phyloP scores from a whole-genome alignment of 2,797 vertebrate species.

The Acanthopagrus latus region DNA sequence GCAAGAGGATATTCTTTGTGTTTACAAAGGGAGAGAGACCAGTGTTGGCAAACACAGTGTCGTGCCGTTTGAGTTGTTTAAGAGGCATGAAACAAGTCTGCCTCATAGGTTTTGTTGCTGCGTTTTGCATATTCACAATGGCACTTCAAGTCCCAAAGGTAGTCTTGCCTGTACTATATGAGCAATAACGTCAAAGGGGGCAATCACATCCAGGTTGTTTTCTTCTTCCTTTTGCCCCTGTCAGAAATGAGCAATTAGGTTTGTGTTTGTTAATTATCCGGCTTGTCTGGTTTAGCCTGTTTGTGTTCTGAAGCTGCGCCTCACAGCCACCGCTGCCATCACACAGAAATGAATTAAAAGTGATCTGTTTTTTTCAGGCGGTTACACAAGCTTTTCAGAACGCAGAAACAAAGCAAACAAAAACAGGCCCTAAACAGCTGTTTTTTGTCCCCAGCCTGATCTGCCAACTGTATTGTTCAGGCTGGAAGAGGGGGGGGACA shows the following conservation, averaged over 20 bases:
- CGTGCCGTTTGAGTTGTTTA: constrained; percentile 63
- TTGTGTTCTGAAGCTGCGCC: constrained; percentile 84
- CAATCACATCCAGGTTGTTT: constrained; percentile 86
- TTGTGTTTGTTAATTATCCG: constrained; percentile 90
- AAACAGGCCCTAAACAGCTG: constrained; percentile 82
- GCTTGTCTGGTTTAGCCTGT: constrained; percentile 87
- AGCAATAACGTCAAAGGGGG: constrained; percentile 78
- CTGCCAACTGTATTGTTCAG: constrained; percentile 78
- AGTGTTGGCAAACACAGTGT: constrained; percentile 71
- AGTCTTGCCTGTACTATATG: constrained; percentile 64
- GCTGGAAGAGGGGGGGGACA: constrained; percentile 46
- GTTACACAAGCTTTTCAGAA: constrained; percentile 81
- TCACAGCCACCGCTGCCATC: constrained; percentile 83
- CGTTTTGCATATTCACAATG: constrained; percentile 75
- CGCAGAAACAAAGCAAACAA: constrained; percentile 81
- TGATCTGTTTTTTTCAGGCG: constrained; percentile 79
- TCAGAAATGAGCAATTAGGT: constrained; percentile 89
- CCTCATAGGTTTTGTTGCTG: constrained; percentile 63
- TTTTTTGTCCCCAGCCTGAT: constrained; percentile 76
- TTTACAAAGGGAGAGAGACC: constrained; percentile 70
- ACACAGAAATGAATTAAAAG: constrained; percentile 84
- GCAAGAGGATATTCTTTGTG: constrained; percentile 65
- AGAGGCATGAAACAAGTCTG: constrained; percentile 67
- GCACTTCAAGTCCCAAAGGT: constrained; percentile 72
- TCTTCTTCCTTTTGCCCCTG: constrained; percentile 87